Percentiles rank a stretch among this genome's conserved stretches.
phyloP scores from a whole-genome alignment of 2,888 invertebrate species.

The Cephus spinipes region DNA sequence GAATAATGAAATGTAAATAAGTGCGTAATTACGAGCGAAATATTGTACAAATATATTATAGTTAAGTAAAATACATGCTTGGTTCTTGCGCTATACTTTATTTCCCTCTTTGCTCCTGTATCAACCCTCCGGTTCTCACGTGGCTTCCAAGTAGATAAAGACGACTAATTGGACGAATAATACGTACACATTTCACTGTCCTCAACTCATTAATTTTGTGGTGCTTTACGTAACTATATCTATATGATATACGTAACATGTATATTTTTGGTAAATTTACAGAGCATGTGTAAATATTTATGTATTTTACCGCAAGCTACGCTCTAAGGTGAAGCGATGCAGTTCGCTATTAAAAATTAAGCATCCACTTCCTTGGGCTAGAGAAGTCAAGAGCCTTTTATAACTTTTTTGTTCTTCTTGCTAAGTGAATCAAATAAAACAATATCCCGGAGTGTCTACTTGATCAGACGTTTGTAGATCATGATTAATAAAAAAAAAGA shows the following conservation, averaged over 20 bases:
- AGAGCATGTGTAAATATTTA: neutral
- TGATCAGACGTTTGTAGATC: neutral
- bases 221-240: neutral
- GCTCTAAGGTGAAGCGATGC: neutral
- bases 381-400: neutral
- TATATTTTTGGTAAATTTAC: neutral
- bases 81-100: neutral
- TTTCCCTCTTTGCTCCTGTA: neutral
- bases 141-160: neutral
- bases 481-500: neutral
- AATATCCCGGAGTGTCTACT: neutral
- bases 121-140: neutral
- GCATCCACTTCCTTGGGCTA: neutral
- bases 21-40: constrained; percentile 12
- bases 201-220: neutral
- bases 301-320: neutral
- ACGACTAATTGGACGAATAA: constrained; percentile 7
- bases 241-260: neutral
- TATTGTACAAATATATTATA: neutral
- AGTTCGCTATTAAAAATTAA: neutral
- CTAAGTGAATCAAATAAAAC: neutral
- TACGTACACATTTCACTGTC: neutral
- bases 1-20: constrained; percentile 23
- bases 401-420: neutral
- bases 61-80: neutral